A percentile compares a stretch with the other conserved stretches of the same genome.
These are phyloP conservation scores for Candoia aspera DNA, from an alignment of 2,113 vertebrate genomes.

Conservation along the genomic window DNA sequence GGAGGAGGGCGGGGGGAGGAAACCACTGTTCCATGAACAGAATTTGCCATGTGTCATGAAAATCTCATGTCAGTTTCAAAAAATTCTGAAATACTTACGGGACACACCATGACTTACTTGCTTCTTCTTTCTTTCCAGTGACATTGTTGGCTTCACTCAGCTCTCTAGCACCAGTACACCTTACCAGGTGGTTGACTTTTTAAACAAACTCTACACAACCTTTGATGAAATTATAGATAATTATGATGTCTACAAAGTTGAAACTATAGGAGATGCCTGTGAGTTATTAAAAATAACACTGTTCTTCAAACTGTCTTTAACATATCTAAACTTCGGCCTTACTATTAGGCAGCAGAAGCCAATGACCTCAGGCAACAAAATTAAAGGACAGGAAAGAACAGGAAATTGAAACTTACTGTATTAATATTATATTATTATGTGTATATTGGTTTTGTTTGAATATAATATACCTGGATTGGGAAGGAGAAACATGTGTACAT, in stretches of 20 bases:
- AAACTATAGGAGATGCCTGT: constrained; percentile 85
- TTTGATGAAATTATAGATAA: constrained; percentile 87
- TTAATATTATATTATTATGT: background rate
- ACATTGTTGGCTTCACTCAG: constrained; percentile 86
- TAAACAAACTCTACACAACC: constrained; percentile 84
- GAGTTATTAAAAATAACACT: constrained; percentile 48
- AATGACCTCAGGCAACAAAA: background rate
- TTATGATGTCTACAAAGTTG: constrained; percentile 86
- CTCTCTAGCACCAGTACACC: constrained; percentile 83
- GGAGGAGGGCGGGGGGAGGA: background rate
- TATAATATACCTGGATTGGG: too few relatives aligned
- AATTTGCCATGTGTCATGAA: constrained; percentile 36
- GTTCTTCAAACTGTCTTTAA: background rate
- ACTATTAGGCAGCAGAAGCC: background rate
- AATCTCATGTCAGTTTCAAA: constrained; percentile 29
- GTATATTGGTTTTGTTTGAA: too few relatives aligned
- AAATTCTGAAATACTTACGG: constrained; percentile 10
- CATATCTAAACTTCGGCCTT: background rate
- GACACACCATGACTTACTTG: constrained; percentile 26
- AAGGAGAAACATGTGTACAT: too few relatives aligned
- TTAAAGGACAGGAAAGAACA: background rate
- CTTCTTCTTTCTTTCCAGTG: constrained; percentile 70
- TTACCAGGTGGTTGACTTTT: constrained; percentile 81
- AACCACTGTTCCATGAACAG: background rate
- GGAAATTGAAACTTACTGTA: background rate